These are phyloP conservation scores for Melozone crissalis DNA, from an alignment of 2,113 vertebrate genomes.

Conservation along the genomic window DNA sequence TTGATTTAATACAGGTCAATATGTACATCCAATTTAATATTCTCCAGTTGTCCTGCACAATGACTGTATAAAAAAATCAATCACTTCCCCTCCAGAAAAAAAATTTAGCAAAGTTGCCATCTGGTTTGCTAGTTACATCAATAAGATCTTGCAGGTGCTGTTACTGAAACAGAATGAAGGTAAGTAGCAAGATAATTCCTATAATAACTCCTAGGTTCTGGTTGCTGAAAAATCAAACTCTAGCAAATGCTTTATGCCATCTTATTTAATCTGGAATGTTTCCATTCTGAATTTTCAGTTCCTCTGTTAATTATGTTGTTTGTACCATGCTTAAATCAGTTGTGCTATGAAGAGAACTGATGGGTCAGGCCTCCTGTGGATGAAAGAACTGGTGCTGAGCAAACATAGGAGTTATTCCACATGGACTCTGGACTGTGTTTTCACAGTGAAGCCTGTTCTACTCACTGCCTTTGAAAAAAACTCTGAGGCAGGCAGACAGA, in stretches of 20 bases:
- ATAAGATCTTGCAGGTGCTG: conserved; percentile 28
- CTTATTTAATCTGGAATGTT: neutral
- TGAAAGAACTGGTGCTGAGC: neutral
- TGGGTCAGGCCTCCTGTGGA: neutral
- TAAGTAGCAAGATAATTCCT: conserved; percentile 10
- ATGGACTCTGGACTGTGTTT: neutral
- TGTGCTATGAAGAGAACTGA: neutral
- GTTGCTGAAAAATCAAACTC: neutral
- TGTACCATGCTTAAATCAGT: neutral
- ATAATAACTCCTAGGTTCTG: neutral
- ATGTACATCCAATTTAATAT: conserved; percentile 4
- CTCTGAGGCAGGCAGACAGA: neutral
- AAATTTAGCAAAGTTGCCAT: conserved; percentile 29
- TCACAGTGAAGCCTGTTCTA: neutral
- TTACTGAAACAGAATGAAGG: conserved; percentile 16
- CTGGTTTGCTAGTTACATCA: conserved; percentile 28
- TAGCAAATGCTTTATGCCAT: neutral
- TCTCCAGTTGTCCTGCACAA: neutral
- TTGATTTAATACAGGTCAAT: neutral
- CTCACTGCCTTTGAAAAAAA: neutral
- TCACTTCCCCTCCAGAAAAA: neutral
- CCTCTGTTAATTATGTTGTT: neutral
- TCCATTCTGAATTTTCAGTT: neutral
- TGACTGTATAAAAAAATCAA: conserved; percentile 18
- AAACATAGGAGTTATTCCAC: neutral